Conservation (phyloP, 2,797 vertebrate species). For the Fistularia tabacaria region DNA sequence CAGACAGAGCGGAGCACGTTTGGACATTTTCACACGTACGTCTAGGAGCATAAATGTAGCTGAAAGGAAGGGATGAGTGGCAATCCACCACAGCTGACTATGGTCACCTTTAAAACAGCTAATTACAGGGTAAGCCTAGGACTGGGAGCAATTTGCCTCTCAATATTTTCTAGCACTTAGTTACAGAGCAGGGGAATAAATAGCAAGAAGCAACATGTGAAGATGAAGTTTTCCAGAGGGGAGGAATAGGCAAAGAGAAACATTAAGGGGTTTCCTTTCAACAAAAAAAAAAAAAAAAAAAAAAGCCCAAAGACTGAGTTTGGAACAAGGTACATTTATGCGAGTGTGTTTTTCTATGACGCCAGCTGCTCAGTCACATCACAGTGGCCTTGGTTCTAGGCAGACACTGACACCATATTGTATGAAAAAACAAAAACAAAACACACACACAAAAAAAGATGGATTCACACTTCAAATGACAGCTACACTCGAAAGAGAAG, state of each 20-base stretch:
- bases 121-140: constrained; percentile 58
- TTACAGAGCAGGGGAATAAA: constrained; percentile 28
- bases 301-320: constrained; percentile 1
- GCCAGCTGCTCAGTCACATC: constrained; percentile 19
- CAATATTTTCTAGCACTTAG: constrained; percentile 47
- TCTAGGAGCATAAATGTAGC: background rate
- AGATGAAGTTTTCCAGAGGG: constrained; percentile 4
- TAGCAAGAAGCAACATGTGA: constrained; percentile 25
- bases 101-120: constrained; percentile 28
- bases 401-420: constrained; percentile 30
- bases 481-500: too few relatives aligned
- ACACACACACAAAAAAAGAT: constrained; percentile 25
- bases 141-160: constrained; percentile 47
- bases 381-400: constrained; percentile 26
- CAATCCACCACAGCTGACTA: constrained; percentile 33
- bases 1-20: too few relatives aligned
- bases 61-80: constrained; percentile 31
- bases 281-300: constrained; percentile 6
- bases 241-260: constrained; percentile 1
- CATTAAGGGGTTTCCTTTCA: background rate
- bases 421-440: constrained; percentile 24
- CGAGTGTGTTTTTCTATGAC: constrained; percentile 18
- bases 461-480: background rate
- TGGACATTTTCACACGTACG: too few relatives aligned
- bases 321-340: constrained; percentile 5